A percentile compares a stretch with the other conserved stretches of the same genome.
These are phyloP conservation scores for Passerina amoena DNA, from an alignment of 2,113 vertebrate genomes.

Conservation along the genomic window DNA sequence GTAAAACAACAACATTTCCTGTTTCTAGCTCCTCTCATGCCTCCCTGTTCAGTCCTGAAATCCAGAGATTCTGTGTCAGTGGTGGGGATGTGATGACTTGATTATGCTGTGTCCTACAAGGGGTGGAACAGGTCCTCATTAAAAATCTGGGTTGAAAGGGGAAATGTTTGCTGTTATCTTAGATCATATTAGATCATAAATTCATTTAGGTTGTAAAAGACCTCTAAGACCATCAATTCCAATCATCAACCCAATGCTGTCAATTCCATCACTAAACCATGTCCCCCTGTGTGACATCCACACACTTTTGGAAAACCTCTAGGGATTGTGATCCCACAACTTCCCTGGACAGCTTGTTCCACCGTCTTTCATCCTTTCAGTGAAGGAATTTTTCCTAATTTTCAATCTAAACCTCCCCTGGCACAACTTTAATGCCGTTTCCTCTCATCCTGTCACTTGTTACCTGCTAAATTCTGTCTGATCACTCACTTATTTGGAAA, in stretches of 20 bases:
- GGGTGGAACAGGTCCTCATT: background rate
- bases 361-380: background rate
- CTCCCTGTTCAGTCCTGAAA: background rate
- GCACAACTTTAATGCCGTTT: background rate
- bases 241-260: background rate
- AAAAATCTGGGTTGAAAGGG: background rate
- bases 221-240: fast-evolving
- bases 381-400: too few species aligned
- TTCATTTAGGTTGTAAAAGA: background rate
- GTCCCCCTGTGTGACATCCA: background rate
- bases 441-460: background rate
- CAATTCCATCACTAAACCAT: background rate
- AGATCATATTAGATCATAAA: background rate
- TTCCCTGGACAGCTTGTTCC: background rate
- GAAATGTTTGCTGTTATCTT: background rate
- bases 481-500: background rate
- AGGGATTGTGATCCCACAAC: background rate
- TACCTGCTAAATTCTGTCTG: background rate
- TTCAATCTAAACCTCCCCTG: background rate
- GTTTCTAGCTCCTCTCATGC: background rate
- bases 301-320: background rate
- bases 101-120: background rate
- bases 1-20: constrained; percentile 59
- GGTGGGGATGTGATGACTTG: background rate
- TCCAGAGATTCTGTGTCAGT: background rate